Evolutionary conservation across 2,113 vertebrate genomes (phyloP).

Genomic region (Dipodomys merriami): DNA sequence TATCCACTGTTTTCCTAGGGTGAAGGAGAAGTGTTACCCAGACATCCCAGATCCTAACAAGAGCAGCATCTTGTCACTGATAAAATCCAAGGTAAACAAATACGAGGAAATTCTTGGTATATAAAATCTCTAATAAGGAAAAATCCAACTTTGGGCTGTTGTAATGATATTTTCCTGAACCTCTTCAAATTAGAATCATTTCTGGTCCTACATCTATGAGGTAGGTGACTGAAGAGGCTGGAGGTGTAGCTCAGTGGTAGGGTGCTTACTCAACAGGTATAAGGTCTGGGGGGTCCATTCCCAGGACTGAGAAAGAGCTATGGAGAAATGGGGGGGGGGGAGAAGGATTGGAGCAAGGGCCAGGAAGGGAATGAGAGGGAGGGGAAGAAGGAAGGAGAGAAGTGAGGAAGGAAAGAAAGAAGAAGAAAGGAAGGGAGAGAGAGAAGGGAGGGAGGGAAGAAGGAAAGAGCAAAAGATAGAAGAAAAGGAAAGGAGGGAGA

Average conservation of each 20-base stretch:
- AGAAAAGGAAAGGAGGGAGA: too few relatives aligned
- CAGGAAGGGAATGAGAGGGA: too few relatives aligned
- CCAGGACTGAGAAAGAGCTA: neutral
- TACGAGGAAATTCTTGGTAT: neutral
- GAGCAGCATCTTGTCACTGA: constrained; percentile 83
- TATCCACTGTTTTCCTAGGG: constrained; percentile 72
- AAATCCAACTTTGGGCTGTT: neutral
- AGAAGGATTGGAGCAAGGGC: too few relatives aligned
- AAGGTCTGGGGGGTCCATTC: neutral
- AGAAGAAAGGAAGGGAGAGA: too few relatives aligned
- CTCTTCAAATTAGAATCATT: neutral
- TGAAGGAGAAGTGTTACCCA: constrained; percentile 85
- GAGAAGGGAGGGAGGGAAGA: too few relatives aligned
- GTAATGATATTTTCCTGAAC: neutral
- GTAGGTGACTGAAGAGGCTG: neutral
- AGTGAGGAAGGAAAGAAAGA: too few relatives aligned
- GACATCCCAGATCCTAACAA: constrained; percentile 85
- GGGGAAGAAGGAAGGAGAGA: too few relatives aligned
- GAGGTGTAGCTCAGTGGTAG: neutral
- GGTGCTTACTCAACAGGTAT: neutral
- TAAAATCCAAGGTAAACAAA: constrained; percentile 83
- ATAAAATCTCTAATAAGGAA: neutral
- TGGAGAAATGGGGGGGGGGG: too few relatives aligned
- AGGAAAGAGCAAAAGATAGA: too few relatives aligned
- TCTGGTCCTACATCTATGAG: neutral